phyloP scores from a whole-genome alignment of 1,140 invertebrate species.

The Drosophila bocki region DNA sequence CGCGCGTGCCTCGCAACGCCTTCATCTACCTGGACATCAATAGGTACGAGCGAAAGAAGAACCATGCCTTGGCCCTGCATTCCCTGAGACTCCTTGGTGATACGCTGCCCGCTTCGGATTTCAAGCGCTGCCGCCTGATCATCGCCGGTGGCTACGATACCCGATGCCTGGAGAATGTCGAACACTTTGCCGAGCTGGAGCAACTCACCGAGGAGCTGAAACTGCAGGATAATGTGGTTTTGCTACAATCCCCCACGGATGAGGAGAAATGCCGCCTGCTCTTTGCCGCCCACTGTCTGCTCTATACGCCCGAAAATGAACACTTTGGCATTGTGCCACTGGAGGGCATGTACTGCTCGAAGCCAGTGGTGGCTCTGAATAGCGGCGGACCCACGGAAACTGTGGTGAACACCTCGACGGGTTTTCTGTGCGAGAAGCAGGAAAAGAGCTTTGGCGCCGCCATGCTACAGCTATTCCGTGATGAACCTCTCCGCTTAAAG shows the following conservation, averaged over 20 bases:
- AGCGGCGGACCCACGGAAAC: constrained; percentile 98
- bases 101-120: constrained; percentile 86
- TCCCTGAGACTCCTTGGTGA: constrained; percentile 90
- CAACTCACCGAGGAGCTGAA: constrained; percentile 86
- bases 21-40: constrained; percentile 97
- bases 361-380: constrained; percentile 97
- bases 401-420: constrained; percentile 94
- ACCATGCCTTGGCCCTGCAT: constrained; percentile 93
- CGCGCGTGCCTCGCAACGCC: constrained; percentile 85
- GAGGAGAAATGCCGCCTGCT: constrained; percentile 93
- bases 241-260: constrained; percentile 95
- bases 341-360: constrained; percentile 97
- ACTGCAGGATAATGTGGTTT: constrained; percentile 91
- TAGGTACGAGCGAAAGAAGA: constrained; percentile 99
- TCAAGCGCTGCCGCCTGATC: constrained; percentile 91
- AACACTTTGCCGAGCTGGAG: constrained; percentile 93
- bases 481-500: constrained; percentile 87
- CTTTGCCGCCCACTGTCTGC: constrained; percentile 89
- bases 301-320: constrained; percentile 98
- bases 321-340: constrained; percentile 99
- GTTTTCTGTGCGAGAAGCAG: constrained; percentile 92
- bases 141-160: constrained; percentile 99
- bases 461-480: constrained; percentile 90
- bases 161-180: constrained; percentile 94
- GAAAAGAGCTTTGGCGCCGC: constrained; percentile 91